Conservation (phyloP, 2,888 invertebrate species). For the Callimorpha dominula region DNA sequence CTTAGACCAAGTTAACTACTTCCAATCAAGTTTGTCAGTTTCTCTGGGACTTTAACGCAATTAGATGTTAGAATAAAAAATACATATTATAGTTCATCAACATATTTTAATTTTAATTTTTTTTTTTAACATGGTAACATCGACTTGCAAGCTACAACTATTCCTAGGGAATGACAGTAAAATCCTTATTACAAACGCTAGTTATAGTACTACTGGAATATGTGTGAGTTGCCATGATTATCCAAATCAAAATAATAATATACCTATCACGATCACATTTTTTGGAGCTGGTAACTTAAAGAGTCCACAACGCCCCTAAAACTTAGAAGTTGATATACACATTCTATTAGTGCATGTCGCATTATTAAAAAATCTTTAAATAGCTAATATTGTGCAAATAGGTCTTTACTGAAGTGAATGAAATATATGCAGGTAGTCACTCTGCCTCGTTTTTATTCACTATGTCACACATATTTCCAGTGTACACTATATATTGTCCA, state of each 20-base stretch:
- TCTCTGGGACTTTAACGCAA: too few species aligned
- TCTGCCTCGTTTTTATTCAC: neutral
- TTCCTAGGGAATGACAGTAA: conserved; percentile 34
- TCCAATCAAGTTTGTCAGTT: too few species aligned
- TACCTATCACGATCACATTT: neutral
- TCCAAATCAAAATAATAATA: neutral
- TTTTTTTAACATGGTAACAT: conserved; percentile 41
- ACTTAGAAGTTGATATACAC: neutral
- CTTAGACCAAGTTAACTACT: too few species aligned
- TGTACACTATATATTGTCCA: neutral
- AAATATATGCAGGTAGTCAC: neutral
- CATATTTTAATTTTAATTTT: conserved; percentile 56
- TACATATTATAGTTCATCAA: conserved; percentile 34
- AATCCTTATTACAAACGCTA: conserved; percentile 7
- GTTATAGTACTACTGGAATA: neutral
- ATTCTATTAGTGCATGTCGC: too few species aligned
- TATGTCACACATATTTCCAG: neutral
- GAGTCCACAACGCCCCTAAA: neutral
- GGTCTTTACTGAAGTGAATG: neutral
- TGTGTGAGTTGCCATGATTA: neutral
- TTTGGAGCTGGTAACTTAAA: neutral
- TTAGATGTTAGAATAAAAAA: neutral
- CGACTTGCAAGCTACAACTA: conserved; percentile 29
- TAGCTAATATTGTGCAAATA: too few species aligned
- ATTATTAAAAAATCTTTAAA: too few species aligned